These are phyloP conservation scores for Catharus ustulatus DNA, from an alignment of 2,797 vertebrate species.

Conservation along the genomic window DNA sequence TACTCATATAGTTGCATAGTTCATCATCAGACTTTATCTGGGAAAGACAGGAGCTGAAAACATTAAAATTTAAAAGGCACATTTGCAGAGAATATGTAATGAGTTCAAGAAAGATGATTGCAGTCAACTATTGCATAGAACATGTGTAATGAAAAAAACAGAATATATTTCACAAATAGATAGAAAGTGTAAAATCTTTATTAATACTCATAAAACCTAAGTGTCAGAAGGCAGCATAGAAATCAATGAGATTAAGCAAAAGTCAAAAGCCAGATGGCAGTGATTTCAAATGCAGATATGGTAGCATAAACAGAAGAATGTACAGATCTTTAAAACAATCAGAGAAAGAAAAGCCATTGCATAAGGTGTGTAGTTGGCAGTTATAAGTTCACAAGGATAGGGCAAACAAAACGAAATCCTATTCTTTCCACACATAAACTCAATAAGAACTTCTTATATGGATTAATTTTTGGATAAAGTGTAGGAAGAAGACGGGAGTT, in stretches of 20 bases:
- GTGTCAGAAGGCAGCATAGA: conserved; percentile 4
- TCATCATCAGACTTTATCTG: conserved; percentile 23
- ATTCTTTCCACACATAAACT: background rate
- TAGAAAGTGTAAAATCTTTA: conserved; percentile 51
- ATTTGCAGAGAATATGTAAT: conserved; percentile 59
- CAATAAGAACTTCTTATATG: background rate
- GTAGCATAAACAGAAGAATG: conserved; percentile 6
- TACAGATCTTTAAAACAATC: conserved; percentile 2
- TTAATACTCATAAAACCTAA: conserved; percentile 60
- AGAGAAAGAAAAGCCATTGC: background rate
- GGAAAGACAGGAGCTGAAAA: conserved; percentile 38
- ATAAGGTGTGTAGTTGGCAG: background rate
- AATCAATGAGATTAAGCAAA: conserved; percentile 57
- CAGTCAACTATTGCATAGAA: conserved; percentile 19
- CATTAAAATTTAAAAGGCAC: conserved; percentile 61
- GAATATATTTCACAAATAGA: conserved; percentile 38
- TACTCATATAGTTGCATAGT: background rate
- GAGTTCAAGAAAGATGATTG: conserved; percentile 53
- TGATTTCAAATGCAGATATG: background rate
- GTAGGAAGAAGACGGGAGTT: background rate
- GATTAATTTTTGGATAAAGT: background rate
- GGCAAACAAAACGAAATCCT: background rate
- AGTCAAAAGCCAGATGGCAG: conserved; percentile 42
- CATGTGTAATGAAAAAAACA: conserved; percentile 15
- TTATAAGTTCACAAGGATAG: background rate